Evolutionary conservation across 1,140 invertebrate genomes (phyloP).

Genomic region (Diachasma alloeum): DNA sequence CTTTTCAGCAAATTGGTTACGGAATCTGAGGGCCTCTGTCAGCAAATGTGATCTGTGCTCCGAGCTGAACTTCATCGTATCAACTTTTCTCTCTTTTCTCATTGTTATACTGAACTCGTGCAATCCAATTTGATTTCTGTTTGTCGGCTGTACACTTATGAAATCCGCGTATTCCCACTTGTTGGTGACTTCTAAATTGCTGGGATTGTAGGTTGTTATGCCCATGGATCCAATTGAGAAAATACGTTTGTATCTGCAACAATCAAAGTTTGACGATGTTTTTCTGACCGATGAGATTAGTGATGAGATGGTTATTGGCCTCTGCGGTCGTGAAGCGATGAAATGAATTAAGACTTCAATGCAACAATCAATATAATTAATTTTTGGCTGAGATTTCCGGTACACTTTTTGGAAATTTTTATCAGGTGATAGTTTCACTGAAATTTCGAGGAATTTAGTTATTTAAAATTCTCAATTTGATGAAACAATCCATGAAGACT

Average conservation of each 20-base stretch:
- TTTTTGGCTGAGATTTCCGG: too few relatives aligned
- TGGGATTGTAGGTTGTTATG: constrained; percentile 97
- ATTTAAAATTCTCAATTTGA: too few relatives aligned
- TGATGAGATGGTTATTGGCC: too few relatives aligned
- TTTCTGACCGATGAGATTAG: too few relatives aligned
- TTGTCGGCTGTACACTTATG: constrained; percentile 74
- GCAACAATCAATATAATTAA: too few relatives aligned
- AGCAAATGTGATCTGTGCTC: constrained; percentile 92
- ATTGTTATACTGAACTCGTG: constrained; percentile 87
- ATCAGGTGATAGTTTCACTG: too few relatives aligned
- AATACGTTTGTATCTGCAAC: constrained; percentile 91
- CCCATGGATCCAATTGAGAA: constrained; percentile 95
- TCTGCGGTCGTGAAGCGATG: too few relatives aligned
- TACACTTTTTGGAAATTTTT: too few relatives aligned
- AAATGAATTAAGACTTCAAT: too few relatives aligned
- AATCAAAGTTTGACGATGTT: constrained; percentile 26
- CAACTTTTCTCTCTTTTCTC: constrained; percentile 89
- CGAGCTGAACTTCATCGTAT: constrained; percentile 97
- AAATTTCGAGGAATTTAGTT: too few relatives aligned
- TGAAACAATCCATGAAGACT: too few relatives aligned
- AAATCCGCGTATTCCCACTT: constrained; percentile 90
- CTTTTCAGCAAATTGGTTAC: constrained; percentile 81
- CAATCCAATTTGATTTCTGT: constrained; percentile 67
- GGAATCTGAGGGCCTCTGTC: constrained; percentile 87
- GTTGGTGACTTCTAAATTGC: constrained; percentile 94